Conservation (phyloP, 2,797 vertebrate species). For the Melanotaenia pygmaea region DNA sequence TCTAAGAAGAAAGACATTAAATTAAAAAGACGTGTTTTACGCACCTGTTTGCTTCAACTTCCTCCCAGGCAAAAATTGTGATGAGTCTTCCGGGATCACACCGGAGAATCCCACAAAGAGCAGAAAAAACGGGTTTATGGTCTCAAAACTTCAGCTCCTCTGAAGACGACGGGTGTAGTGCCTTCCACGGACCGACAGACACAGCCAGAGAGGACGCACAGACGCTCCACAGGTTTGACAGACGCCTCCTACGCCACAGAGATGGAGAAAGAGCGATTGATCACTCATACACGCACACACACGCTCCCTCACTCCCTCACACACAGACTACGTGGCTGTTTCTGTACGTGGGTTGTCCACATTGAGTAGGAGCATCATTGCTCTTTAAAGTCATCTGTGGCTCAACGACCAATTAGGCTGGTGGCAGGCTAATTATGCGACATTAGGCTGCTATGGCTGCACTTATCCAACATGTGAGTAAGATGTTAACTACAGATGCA, state of each 20-base stretch:
- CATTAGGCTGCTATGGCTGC: slow-evolving; percentile 17
- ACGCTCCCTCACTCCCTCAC: not conserved
- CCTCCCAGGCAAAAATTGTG: slow-evolving; percentile 32
- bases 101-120: slow-evolving; percentile 7
- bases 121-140: slow-evolving; percentile 38
- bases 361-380: slow-evolving; percentile 54
- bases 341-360: slow-evolving; percentile 55
- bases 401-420: slow-evolving; percentile 56
- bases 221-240: slow-evolving; percentile 52
- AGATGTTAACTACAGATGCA: slow-evolving; percentile 31
- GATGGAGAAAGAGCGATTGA: slow-evolving; percentile 53
- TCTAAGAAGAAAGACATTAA: not conserved
- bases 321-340: slow-evolving; percentile 59
- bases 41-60: slow-evolving; percentile 77
- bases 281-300: not conserved
- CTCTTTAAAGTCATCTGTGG: slow-evolving; percentile 38
- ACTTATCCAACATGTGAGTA: slow-evolving; percentile 21
- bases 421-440: slow-evolving; percentile 34
- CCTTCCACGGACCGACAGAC: slow-evolving; percentile 23
- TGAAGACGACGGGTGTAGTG: slow-evolving; percentile 2
- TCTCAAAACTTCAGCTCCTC: slow-evolving; percentile 54
- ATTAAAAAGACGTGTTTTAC: slow-evolving; percentile 31
- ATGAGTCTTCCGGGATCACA: slow-evolving; percentile 55
- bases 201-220: slow-evolving; percentile 7
- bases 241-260: slow-evolving; percentile 56